phyloP scores from a whole-genome alignment of 2,797 vertebrate genomes.

The Sebastes nivosus region DNA sequence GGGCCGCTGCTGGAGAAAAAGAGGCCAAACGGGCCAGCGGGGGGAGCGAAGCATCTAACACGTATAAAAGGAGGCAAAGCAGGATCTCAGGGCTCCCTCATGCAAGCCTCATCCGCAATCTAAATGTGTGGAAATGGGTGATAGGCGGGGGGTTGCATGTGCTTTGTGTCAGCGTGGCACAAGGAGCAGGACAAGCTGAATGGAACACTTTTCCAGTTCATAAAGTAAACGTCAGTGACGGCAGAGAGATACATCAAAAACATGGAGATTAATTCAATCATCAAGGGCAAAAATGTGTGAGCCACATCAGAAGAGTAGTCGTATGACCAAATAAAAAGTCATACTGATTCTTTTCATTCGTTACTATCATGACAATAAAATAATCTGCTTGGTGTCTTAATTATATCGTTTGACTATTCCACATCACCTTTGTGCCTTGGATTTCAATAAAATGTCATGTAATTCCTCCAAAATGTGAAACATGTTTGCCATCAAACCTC shows the following conservation, averaged over 20 bases:
- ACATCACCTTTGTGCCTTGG: conserved; percentile 28
- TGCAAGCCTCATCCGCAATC: conserved; percentile 54
- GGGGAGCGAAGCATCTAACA: conserved; percentile 51
- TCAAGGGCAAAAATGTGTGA: not conserved
- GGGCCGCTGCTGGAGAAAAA: conserved; percentile 43
- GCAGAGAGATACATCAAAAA: conserved; percentile 42
- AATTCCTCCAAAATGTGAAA: conserved; percentile 46
- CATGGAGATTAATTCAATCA: not conserved
- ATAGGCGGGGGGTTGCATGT: conserved; percentile 54
- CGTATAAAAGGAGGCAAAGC: conserved; percentile 46
- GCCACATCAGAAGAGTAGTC: conserved; percentile 21
- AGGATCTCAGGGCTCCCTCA: conserved; percentile 55
- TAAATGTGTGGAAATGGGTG: conserved; percentile 44
- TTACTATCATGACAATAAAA: conserved; percentile 39
- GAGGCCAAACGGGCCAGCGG: conserved; percentile 30
- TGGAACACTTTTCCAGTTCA: conserved; percentile 78
- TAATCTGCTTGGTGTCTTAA: conserved; percentile 35
- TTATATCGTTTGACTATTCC: not conserved
- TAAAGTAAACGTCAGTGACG: conserved; percentile 80
- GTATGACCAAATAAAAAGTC: not conserved
- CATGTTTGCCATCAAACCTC: conserved; percentile 52
- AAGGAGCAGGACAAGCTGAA: conserved; percentile 54
- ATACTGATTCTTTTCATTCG: not conserved
- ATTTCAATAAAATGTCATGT: conserved; percentile 1
- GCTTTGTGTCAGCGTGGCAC: conserved; percentile 63